Base-by-base conservation (phyloP, 2,888 invertebrate species). In the Drosophila heteroneura region DNA sequence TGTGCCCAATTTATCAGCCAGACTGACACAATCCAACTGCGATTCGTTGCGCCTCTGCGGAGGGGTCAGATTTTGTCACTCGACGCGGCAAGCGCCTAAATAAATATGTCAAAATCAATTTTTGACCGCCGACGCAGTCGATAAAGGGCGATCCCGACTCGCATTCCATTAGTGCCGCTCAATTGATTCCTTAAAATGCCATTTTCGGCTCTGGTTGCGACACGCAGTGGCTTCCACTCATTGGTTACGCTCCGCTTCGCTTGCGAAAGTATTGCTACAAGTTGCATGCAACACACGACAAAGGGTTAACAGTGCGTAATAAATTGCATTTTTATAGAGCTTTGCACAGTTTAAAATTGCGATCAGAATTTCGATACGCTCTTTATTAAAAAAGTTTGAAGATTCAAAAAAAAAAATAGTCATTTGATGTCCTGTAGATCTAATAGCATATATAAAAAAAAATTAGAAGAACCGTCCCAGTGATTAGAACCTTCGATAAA, bases 61-160 rank as follows among this genome's bases (percentile, higher is more conserved):
- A 73, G 64, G 74, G 89, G 82, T 89, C 89, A 89, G 73, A 70
- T 79, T 76, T 73, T 79, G 76, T 78, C 66, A 56, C 66, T 57
- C 52, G 56, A 39, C 64, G n/a, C 60, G 44, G 65, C 49, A 30
- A 51, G 74, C 76, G 80, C 82, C 78, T 81, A 81, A 85, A 90
- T 90, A 83, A 88, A 90, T 81, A 89, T 90, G 89, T 88, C 88
- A 85, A 79, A 83, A 80, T 83, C 82, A 64, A 84, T 77, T 81
- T 67, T 70, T 66, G 61, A 52, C 52, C 76, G 64, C 79, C 79
- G 56, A 76, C 79, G 79, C 80, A 60, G 53, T 51, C 64, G 64
- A 65, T 63, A 70, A 76, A 73, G 65, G 66, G 41, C 67, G 53
- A 78, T 70, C 59, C 64, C 58, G 58, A 64, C 54, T 63, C 80